Evolutionary conservation across 2,888 invertebrate genomes (phyloP), one percentile per base, ranked within the genome.

Genomic region (Netelia melanura): DNA sequence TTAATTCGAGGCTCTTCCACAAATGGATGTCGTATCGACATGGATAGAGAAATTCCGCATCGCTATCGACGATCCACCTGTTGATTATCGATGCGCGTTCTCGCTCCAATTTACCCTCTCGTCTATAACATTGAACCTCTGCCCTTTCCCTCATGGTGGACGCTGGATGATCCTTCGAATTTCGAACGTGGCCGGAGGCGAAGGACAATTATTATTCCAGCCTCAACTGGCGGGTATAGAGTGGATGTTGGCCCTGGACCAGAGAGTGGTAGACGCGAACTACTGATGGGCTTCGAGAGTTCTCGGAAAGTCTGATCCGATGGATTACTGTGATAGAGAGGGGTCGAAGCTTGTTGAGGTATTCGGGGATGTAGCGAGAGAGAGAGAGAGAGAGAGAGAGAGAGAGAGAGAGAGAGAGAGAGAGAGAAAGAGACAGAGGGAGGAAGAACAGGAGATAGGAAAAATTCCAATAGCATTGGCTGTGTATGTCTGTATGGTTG

Each of bases 401-500:
- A 25, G 38, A 17, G 30, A 56, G 38, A 71, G 71, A 14, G n/a
- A 21, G n/a, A 83, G 81, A 79, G 80, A 54, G 21, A 21, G 21
- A 21, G 21, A 21, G 21, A 21, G 81, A 83, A 82, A 84, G 87
- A 84, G 78, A 71, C 86, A 86, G 85, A 78, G 84, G 83, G 86
- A 88, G 86, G 87, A 87, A 89, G 84, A 83, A 81, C 71, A 70
- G 87, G 58, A 89, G 87, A 85, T 87, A 83, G 84, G 86, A 89
- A 88, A 90, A 90, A 90, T 91, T 89, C 90, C 89, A 91, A 90
- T 92, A 90, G 87, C 87, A 87, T 68, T 70, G 79, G 81, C 62
- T 58, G 89, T 89, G 88, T 87, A 89, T 38, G 43, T 54, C 30
- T 54, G 17, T 30, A 54, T 38, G 54, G 2, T 9, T 23, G 89